Evolutionary conservation across 37 sponge, comb jelly and placozoan genomes (phyloP), one percentile per base, ranked within the genome.

Genomic region (Agelas oroides): DNA sequence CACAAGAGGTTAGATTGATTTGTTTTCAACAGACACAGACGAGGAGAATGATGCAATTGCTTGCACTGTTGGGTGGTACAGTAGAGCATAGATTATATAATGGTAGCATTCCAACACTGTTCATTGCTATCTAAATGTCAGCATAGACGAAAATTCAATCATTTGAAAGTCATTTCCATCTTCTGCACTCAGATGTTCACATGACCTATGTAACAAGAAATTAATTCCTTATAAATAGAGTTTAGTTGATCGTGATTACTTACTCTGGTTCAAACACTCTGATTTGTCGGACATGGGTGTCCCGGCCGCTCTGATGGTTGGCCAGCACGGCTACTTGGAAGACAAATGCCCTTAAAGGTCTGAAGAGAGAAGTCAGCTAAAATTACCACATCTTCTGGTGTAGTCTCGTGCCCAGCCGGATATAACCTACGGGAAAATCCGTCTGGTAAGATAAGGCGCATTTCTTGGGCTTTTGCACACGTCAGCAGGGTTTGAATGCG

Each of bases 231-330:
- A n/a, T n/a, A n/a, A n/a, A n/a, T n/a, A n/a, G n/a, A n/a, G n/a
- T n/a, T n/a, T n/a, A n/a, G n/a, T n/a, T n/a, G 46, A 46, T 8
- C 46, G 46, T 46, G 46, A 46, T 38, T 65, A 16, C 87, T 74
- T 60, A 93, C 89, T 72, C 53, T 56, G 99, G 93, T 39, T 92
- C 88, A 69, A 67, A 91, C 24, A 98, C 66, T 69, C 90, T 95
- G 52, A 96, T 72, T 72, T 95, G 97, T 52, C 99, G 34, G 16
- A 98, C 70, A 62, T 97, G 99, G 0, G 95, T 92, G 65, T 98
- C 97, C 36, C 99, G 76, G 5, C 99, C 99, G 78, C 92, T 98
- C 81, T 96, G 99, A 58, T 98, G 99, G 72, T 98, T 98, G n/a
- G 89, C 70, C 19, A 95, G 53, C 3, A 98, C 84, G 20, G 79